phyloP scores from a whole-genome alignment of 2,888 invertebrate genomes.

The Boloria euphrosyne region DNA sequence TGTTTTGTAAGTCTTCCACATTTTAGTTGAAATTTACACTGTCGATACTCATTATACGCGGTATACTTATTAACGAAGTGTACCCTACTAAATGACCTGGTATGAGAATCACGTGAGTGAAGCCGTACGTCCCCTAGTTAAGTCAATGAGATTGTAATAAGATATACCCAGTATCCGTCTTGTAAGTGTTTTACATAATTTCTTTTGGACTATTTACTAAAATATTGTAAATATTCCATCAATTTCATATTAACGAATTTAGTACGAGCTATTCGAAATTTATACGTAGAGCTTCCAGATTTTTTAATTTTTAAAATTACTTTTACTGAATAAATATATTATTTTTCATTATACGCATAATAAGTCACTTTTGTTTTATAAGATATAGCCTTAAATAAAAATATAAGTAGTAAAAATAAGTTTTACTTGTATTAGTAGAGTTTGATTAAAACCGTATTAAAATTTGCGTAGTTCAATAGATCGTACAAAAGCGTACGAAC shows the following conservation, averaged over 20 bases:
- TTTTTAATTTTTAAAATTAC: no score
- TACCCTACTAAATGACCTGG: slow-evolving; percentile 23
- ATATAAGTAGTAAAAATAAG: no score
- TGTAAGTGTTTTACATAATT: slow-evolving; percentile 17
- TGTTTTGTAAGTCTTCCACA: background rate
- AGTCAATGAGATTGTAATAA: slow-evolving; percentile 26
- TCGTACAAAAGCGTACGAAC: no score
- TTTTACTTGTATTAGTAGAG: no score
- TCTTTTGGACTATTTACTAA: background rate
- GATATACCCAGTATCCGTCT: slow-evolving; percentile 17
- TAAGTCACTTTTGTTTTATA: no score
- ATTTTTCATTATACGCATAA: no score
- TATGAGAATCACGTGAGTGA: slow-evolving; percentile 21
- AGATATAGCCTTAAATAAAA: no score
- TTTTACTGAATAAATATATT: no score
- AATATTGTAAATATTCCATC: background rate
- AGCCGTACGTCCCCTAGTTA: slow-evolving; percentile 23
- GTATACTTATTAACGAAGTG: slow-evolving; percentile 16
- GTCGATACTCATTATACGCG: slow-evolving; percentile 8
- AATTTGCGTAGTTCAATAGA: no score
- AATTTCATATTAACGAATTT: background rate
- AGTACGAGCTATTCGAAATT: no score
- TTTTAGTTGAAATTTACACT: background rate
- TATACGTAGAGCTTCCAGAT: no score
- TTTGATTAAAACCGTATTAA: no score